phyloP scores from a whole-genome alignment of 2,888 invertebrate genomes.

The Melikaiella ostensackeni region DNA sequence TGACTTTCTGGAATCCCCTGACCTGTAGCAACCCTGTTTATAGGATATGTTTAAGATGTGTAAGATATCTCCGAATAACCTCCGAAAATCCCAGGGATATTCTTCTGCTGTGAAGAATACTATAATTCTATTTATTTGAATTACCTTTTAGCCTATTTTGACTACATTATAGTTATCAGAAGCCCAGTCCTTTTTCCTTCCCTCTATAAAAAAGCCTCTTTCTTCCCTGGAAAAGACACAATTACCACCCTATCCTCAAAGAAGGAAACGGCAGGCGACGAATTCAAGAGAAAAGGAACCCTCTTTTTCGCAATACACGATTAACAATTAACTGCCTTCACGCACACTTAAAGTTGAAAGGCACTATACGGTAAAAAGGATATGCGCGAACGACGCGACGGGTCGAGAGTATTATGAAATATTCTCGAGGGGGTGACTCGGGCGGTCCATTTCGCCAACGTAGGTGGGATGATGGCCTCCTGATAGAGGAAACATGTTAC shows the following conservation, averaged over 20 bases:
- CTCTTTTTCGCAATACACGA: not conserved
- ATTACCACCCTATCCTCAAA: not conserved
- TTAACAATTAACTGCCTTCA: constrained; percentile 30
- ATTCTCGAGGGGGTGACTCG: constrained; percentile 49
- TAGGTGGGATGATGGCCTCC: constrained; percentile 58
- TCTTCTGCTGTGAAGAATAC: no score
- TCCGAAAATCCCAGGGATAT: no score
- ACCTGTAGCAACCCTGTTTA: no score
- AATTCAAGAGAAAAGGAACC: not conserved
- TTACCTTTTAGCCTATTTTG: no score
- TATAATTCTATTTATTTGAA: no score
- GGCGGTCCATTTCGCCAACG: constrained; percentile 48
- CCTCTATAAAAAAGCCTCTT: not conserved
- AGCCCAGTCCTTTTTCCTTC: not conserved
- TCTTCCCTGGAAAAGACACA: no score
- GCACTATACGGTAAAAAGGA: constrained; percentile 42
- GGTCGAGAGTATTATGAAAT: constrained; percentile 54
- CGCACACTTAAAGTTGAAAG: constrained; percentile 27
- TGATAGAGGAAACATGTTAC: constrained; percentile 70
- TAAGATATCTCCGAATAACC: no score
- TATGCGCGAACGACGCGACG: constrained; percentile 45
- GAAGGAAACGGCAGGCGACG: constrained; percentile 6
- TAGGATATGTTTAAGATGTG: no score
- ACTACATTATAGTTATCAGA: not conserved
- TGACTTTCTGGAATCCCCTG: no score